phyloP scores from a whole-genome alignment of 2,888 invertebrate species.

The Leucania comma region DNA sequence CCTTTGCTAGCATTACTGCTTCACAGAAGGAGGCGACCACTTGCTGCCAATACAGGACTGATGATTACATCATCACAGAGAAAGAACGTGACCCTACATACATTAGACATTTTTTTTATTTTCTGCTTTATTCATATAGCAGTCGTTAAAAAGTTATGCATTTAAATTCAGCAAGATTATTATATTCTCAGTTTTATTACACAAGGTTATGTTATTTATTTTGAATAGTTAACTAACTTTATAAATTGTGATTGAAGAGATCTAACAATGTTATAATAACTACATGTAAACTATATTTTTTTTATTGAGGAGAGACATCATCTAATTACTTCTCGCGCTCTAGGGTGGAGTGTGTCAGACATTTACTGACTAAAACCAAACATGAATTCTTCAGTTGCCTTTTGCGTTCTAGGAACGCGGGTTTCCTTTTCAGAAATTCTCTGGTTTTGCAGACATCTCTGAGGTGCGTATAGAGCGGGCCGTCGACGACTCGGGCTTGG shows the following conservation, averaged over 20 bases:
- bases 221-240: neutral
- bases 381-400: too few relatives aligned
- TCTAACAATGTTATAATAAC: neutral
- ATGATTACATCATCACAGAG: neutral
- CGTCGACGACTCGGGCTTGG: too few relatives aligned
- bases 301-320: too few relatives aligned
- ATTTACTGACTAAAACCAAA: too few relatives aligned
- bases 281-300: neutral
- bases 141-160: slow-evolving; percentile 21
- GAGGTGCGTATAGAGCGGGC: too few relatives aligned
- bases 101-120: slow-evolving; percentile 11
- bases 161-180: slow-evolving; percentile 7
- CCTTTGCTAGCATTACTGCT: too few relatives aligned
- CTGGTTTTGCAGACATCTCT: too few relatives aligned
- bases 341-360: too few relatives aligned
- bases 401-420: too few relatives aligned
- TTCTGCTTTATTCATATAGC: slow-evolving; percentile 2
- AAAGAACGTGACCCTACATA: slow-evolving; percentile 33
- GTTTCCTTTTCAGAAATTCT: too few relatives aligned
- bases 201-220: slow-evolving; percentile 9
- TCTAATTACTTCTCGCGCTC: too few relatives aligned
- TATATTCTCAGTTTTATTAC: slow-evolving; percentile 7
- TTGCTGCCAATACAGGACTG: neutral
- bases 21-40: too few relatives aligned
- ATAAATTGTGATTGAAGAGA: slow-evolving; percentile 7